Conservation (phyloP, 2,797 vertebrate genomes). For the Coracias cyanogaster region DNA sequence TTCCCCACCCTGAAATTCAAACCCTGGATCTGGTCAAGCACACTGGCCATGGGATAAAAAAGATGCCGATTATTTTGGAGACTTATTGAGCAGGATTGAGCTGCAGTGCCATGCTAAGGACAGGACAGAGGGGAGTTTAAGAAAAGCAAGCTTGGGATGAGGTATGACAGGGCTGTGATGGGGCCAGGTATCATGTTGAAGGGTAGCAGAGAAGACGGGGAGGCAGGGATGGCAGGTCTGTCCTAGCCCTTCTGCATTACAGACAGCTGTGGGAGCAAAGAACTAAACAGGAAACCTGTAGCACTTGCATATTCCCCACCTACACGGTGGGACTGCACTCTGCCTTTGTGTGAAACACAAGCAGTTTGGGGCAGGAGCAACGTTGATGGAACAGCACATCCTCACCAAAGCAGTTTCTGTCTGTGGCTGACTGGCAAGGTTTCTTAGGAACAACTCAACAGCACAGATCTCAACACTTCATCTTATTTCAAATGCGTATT, state of each 20-base stretch:
- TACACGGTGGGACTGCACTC: neutral
- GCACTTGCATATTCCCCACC: neutral
- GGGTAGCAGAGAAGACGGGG: neutral
- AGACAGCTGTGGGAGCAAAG: neutral
- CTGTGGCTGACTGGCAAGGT: neutral
- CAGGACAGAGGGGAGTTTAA: neutral
- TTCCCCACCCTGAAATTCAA: neutral
- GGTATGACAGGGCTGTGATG: accelerated
- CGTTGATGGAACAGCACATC: accelerated
- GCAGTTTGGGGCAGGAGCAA: neutral
- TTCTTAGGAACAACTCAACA: neutral
- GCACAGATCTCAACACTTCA: neutral
- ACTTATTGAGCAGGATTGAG: neutral
- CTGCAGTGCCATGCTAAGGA: accelerated
- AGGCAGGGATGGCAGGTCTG: neutral
- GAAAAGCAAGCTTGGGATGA: neutral
- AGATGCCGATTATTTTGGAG: neutral
- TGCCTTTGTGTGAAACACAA: neutral
- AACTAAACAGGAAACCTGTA: neutral
- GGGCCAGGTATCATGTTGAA: neutral
- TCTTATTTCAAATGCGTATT: neutral
- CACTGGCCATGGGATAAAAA: neutral
- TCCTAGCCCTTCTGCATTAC: neutral
- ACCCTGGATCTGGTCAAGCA: accelerated
- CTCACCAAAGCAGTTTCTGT: neutral